Evolutionary conservation across 2,888 invertebrate species (phyloP).

Genomic region (Neocrepidodera transversa): DNA sequence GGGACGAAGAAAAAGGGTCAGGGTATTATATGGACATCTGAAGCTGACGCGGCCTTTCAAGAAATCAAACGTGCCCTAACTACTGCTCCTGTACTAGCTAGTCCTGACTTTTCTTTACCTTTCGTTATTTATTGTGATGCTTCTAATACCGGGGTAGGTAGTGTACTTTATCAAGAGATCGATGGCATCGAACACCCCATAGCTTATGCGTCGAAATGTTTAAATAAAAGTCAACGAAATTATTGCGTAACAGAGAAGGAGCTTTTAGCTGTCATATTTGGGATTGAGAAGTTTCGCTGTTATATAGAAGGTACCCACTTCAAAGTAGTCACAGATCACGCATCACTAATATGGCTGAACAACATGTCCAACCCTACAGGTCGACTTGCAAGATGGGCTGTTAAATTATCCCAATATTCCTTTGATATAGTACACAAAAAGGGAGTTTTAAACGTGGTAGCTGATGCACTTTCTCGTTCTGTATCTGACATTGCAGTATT

Average conservation of each 20-base stretch:
- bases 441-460: constrained; percentile 42
- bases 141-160: constrained; percentile 34
- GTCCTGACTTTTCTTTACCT: constrained; percentile 33
- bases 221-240: constrained; percentile 21
- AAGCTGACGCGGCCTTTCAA: no score
- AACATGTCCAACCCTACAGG: constrained; percentile 37
- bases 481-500: constrained; percentile 14
- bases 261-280: no score
- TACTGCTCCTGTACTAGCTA: constrained; percentile 38
- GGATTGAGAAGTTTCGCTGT: no score
- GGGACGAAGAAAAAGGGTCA: constrained; percentile 35
- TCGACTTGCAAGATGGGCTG: constrained; percentile 37
- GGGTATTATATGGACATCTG: constrained; percentile 32
- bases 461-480: constrained; percentile 40
- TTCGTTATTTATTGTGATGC: constrained; percentile 37
- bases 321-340: no score
- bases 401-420: no score
- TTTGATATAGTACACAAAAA: constrained; percentile 41
- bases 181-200: no score
- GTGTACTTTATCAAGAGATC: no score
- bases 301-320: no score
- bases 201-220: constrained; percentile 23
- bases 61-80: constrained; percentile 30
- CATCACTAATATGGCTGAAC: constrained; percentile 37
- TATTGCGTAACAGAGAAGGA: no score